phyloP scores from a whole-genome alignment of 2,797 vertebrate genomes.

The Pseudotriccus pelzelni region DNA sequence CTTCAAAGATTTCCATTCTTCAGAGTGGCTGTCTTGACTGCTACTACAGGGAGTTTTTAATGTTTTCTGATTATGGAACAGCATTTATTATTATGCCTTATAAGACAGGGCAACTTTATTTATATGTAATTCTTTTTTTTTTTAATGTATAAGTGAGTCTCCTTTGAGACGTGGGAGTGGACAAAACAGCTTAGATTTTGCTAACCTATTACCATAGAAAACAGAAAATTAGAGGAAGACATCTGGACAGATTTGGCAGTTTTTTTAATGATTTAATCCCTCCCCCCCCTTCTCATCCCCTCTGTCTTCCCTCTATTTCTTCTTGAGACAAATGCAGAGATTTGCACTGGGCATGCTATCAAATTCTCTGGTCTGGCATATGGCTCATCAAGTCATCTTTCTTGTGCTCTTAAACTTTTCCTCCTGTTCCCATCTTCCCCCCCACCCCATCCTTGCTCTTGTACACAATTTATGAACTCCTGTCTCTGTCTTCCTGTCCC shows the following conservation, averaged over 20 bases:
- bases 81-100: neutral
- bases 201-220: neutral
- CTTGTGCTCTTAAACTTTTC: constrained; percentile 16
- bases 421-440: neutral
- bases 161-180: neutral
- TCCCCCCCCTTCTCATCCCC: neutral
- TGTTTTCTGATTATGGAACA: neutral
- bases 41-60: neutral
- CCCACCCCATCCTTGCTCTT: rapidly evolving
- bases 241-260: constrained; percentile 22
- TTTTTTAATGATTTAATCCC: neutral
- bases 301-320: neutral
- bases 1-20: constrained; percentile 44
- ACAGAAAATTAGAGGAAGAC: constrained; percentile 7
- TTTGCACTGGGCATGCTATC: neutral
- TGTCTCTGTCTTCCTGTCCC: neutral
- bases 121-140: neutral
- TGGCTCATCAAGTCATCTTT: constrained; percentile 27
- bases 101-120: neutral
- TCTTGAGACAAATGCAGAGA: constrained; percentile 14
- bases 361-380: constrained; percentile 4
- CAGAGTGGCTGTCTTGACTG: constrained; percentile 1
- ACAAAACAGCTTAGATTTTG: neutral
- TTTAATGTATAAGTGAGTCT: neutral
- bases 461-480: neutral